phyloP scores from a whole-genome alignment of 2,888 invertebrate genomes.

The Cheilosia vulpina region DNA sequence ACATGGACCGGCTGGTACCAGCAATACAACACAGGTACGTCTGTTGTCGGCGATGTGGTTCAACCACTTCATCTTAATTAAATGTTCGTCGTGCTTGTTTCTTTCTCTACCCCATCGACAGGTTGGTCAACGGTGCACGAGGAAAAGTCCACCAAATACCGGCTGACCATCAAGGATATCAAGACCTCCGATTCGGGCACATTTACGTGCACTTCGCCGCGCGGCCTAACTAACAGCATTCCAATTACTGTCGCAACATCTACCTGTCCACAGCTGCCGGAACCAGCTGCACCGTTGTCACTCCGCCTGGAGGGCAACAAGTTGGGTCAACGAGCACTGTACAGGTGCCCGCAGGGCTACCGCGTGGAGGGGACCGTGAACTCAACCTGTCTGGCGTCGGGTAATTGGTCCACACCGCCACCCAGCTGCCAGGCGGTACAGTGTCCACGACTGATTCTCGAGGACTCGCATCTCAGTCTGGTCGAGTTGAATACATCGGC shows the following conservation, averaged over 20 bases:
- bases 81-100: conserved; percentile 26
- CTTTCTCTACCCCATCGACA: conserved; percentile 66
- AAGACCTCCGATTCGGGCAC: conserved; percentile 92
- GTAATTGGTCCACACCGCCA: conserved; percentile 91
- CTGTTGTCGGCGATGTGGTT: conserved; percentile 9
- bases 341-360: conserved; percentile 90
- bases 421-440: conserved; percentile 91
- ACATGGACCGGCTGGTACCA: conserved; percentile 93
- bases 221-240: conserved; percentile 87
- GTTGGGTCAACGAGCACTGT: conserved; percentile 89
- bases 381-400: conserved; percentile 92
- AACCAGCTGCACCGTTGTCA: conserved; percentile 86
- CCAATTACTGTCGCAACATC: conserved; percentile 88
- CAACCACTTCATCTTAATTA: conserved; percentile 72
- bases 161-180: conserved; percentile 91
- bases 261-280: conserved; percentile 87
- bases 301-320: conserved; percentile 90
- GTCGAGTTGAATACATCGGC: conserved; percentile 92
- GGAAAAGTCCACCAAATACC: conserved; percentile 92
- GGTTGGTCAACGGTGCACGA: conserved; percentile 83
- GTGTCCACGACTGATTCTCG: conserved; percentile 88
- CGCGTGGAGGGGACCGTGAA: conserved; percentile 90
- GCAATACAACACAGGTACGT: conserved; percentile 90
- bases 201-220: conserved; percentile 93
- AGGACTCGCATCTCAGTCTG: conserved; percentile 89